Evolutionary conservation across 1,140 invertebrate genomes (phyloP), one percentile per base, ranked within the genome.

Genomic region (Nautilus pompilius): DNA sequence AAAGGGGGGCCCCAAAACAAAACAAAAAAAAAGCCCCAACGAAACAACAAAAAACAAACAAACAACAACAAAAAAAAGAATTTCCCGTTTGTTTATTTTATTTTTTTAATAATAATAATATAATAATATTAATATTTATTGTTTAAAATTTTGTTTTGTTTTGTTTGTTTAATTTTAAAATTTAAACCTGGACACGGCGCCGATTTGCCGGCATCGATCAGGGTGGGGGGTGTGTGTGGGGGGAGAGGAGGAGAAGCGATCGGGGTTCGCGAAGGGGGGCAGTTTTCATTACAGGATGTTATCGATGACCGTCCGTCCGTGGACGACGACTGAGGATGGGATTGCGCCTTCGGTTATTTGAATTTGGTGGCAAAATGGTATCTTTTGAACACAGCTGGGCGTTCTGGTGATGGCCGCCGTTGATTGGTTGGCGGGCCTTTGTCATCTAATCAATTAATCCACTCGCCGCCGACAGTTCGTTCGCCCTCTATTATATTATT

Each of bases 291-390:
- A 1, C 13, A n/a, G 13, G n/a, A 41, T 41, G 36, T 13, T 41
- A 13, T 41, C n/a, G 36, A 41, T 41, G 36, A 13, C 36, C 36
- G 13, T 41, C 36, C n/a, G 36, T 41, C n/a, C 36, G 13, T 1
- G 0, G 36, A 15, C 36, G 36, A 13, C 36, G 36, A 41, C 13
- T n/a, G n/a, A 41, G 1, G 36, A n/a, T 41, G n/a, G 36, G 0
- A 41, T 41, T 41, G 36, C 36, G 36, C 36, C 36, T 15, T 41
- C 36, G 36, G 32, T 24, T 69, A 68, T 80, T 80, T 78, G 74
- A 79, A 79, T 79, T 80, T 79, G 77, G 79, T 73, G 76, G 77
- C 77, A 80, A 75, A 75, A 73, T 74, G 67, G 61, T 62, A 66
- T 55, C 55, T 58, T 62, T 63, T 45, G 65, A 61, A 64, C 62